phyloP scores from a whole-genome alignment of 2,888 invertebrate species.

The Malacosoma neustria region DNA sequence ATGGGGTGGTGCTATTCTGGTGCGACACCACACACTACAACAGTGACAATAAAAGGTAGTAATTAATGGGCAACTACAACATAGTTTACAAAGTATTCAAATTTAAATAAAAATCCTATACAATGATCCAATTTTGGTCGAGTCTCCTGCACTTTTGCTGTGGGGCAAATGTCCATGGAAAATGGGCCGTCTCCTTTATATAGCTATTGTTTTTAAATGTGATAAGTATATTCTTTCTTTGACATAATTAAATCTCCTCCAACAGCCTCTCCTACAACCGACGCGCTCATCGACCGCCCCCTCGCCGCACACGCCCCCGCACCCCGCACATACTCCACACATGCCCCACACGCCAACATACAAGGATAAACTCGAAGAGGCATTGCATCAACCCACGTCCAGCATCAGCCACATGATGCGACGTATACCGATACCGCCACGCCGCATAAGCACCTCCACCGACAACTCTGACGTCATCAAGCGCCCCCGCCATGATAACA shows the following conservation, averaged over 20 bases:
- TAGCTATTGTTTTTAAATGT: too few relatives aligned
- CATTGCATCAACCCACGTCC: constrained; percentile 54
- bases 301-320: constrained; percentile 74
- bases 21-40: too few relatives aligned
- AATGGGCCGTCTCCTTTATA: too few relatives aligned
- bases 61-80: too few relatives aligned
- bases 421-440: constrained; percentile 55
- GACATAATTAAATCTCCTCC: constrained; percentile 3
- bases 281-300: constrained; percentile 75
- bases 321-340: constrained; percentile 54
- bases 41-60: too few relatives aligned
- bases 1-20: too few relatives aligned
- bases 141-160: too few relatives aligned
- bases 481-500: constrained; percentile 77
- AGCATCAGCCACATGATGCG: constrained; percentile 80
- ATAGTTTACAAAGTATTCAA: too few relatives aligned
- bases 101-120: too few relatives aligned
- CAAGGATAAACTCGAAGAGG: constrained; percentile 61
- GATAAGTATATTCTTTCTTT: too few relatives aligned
- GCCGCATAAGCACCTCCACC: constrained; percentile 76
- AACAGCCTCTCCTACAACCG: constrained; percentile 78
- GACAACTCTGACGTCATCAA: constrained; percentile 79
- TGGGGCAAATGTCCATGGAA: too few relatives aligned
- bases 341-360: constrained; percentile 52
- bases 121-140: too few relatives aligned